Base-by-base conservation (phyloP, 2,113 vertebrate genomes). In the Lonchura striata region DNA sequence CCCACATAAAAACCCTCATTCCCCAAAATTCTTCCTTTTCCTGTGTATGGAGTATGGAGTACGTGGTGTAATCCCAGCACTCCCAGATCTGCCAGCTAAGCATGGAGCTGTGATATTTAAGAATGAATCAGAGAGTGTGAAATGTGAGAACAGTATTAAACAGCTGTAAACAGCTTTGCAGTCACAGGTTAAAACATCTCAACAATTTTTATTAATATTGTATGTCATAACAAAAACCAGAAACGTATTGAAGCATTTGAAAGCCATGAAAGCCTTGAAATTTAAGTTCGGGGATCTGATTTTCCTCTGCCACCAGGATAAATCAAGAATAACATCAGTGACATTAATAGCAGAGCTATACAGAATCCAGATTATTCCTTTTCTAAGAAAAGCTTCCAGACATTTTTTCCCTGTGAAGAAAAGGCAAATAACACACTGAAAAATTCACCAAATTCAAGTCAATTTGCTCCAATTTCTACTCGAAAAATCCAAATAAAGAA, bases 161-260 rank as follows among this genome's bases (percentile, higher is more conserved):
- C 64, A 95, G 83, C 75, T 66, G 70, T 70, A 57, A 94, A 90
- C 94, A 94, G 86, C 92, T 91, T 33, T 42, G 47, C 91, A 89
- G 90, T 57, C 88, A 86, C 12, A 94, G 90, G 95, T 95, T 96
- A 95, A 88, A 93, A 65, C 56, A 91, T 78, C 94, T 33, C 86
- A 96, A 86, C 85, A 74, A 72, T 82, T 95, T 95, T 90, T 88
- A 94, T 90, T 95, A 95, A 91, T 84, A 83, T 70, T 63, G 44
- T 18, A 27, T 90, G 71, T 61, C 83, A 86, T 91, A 92, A 90
- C 91, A 93, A 96, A 90, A 53, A 84, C 10, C 86, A 86, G 56
- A 4, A 16, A 20, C 0, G 3, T 22, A 41, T 24, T 90, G 86
- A 90, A 93, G 78, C 35, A 70, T 50, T 7, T 65, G 60, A 90